Evolutionary conservation across 2,113 vertebrate species (phyloP), one percentile per base, ranked within the genome.

Genomic region (Clarias magur): DNA sequence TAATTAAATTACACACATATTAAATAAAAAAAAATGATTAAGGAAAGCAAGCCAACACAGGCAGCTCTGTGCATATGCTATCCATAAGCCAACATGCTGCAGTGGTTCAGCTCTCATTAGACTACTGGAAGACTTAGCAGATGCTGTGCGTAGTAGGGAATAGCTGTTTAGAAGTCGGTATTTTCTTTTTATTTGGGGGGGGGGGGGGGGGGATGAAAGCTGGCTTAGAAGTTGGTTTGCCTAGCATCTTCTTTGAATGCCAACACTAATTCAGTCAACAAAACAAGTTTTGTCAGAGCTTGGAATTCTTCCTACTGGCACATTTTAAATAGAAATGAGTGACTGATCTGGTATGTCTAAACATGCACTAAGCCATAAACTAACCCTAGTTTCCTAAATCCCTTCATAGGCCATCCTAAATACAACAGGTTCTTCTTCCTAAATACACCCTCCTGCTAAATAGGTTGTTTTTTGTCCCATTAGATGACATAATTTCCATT

Each of bases 171-270:
- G 30, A 38, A 42, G 4, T 38, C 2, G 1, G 10, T 42, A 21
- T 48, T 7, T 5, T 75, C 11, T 73, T 75, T 75, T 75, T 48
- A 19, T 48, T 48, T 0, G 11, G 19, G 13, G 9, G 7, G 11
- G 19, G 13, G 9, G 34, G 34, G 34, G 34, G 34, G 34, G 2
- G 34, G 38, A 75, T 23, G 38, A 48, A 42, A 75, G 21, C 72
- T 75, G 72, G 72, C 38, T 75, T 75, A 75, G 21, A 75, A 48
- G 38, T 25, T 23, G 11, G 38, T 23, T 75, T 75, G 9, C 38
- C 72, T 75, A 38, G 72, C 72, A 48, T 75, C 72, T 48, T 75
- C 38, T 75, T 23, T 75, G 38, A 75, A 75, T 75, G 34, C 38
- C 72, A 75, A 12, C 21, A 23, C 9, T 48, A 23, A 75, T 48